Evolutionary conservation across 53 echinoderm and acorn worm species (phyloP).

Genomic region (Hippasteria phrygiana): DNA sequence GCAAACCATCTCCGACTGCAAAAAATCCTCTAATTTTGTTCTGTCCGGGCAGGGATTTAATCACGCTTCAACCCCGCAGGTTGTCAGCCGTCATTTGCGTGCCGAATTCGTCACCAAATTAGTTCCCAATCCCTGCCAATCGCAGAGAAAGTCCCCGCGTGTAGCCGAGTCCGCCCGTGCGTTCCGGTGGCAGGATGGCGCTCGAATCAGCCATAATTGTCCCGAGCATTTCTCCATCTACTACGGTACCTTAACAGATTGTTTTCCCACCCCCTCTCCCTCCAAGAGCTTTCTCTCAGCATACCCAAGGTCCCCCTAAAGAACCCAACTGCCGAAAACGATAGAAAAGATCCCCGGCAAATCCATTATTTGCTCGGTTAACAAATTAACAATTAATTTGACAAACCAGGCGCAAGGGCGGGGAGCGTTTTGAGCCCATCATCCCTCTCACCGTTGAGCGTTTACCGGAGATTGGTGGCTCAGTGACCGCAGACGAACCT

Average conservation of each 20-base stretch:
- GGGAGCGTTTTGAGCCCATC: not conserved
- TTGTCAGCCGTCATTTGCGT: slow-evolving; percentile 16
- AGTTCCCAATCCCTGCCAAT: not conserved
- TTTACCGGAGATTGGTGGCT: not conserved
- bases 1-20: no score
- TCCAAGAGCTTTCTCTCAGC: not conserved
- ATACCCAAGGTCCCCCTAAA: not conserved
- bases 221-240: not conserved
- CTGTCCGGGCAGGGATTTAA: not conserved
- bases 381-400: slow-evolving; percentile 38
- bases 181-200: slow-evolving; percentile 23
- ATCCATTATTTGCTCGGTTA: not conserved
- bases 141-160: no score
- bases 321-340: not conserved
- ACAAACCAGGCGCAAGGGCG: slow-evolving; percentile 12
- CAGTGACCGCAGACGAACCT: not conserved
- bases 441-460: not conserved
- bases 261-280: not conserved
- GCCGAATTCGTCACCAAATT: slow-evolving; percentile 15
- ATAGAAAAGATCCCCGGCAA: not conserved
- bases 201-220: slow-evolving; percentile 17
- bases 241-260: not conserved
- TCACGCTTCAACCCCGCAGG: not conserved
- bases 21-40: not conserved
- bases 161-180: not conserved